phyloP scores from a whole-genome alignment of 2,797 vertebrate species.

The Cryptoblepharus egeriae region DNA sequence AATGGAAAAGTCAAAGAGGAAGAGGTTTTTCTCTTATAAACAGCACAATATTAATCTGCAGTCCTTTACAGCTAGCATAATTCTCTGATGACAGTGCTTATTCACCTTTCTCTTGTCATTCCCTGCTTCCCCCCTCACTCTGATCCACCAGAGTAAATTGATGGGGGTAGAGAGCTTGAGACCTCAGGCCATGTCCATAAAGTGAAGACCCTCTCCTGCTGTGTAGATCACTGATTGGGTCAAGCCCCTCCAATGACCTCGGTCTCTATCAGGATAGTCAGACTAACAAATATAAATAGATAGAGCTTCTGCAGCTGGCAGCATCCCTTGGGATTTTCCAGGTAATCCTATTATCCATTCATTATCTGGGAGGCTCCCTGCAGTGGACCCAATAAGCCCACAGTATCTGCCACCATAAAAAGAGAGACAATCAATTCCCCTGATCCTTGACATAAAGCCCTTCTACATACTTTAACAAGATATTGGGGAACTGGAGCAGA shows the following conservation, averaged over 20 bases:
- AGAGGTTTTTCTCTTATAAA: neutral
- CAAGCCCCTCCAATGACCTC: constrained; percentile 23
- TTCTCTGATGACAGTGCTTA: neutral
- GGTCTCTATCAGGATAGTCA: neutral
- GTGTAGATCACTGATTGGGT: constrained; percentile 18
- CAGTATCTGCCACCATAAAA: constrained; percentile 13
- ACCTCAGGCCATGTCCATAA: neutral
- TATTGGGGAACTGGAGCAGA: too few species aligned
- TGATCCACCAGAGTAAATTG: too few species aligned
- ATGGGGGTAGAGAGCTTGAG: neutral
- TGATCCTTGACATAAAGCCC: neutral
- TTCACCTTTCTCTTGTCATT: constrained; percentile 7
- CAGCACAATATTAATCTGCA: neutral
- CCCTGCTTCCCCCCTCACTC: too few species aligned
- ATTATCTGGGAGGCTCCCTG: constrained; percentile 29
- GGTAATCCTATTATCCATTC: constrained; percentile 35
- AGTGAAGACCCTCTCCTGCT: neutral
- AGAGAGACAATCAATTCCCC: neutral
- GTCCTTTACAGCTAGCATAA: neutral
- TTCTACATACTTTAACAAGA: neutral
- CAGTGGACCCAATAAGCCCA: neutral
- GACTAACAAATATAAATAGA: constrained; percentile 21
- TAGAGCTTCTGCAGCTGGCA: constrained; percentile 8
- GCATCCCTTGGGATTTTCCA: constrained; percentile 33
- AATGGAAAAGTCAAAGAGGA: neutral